Percentiles rank a stretch among this genome's conserved stretches.
These are phyloP conservation scores for Meda fulgida DNA, from an alignment of 2,797 vertebrate species.

Conservation along the genomic window DNA sequence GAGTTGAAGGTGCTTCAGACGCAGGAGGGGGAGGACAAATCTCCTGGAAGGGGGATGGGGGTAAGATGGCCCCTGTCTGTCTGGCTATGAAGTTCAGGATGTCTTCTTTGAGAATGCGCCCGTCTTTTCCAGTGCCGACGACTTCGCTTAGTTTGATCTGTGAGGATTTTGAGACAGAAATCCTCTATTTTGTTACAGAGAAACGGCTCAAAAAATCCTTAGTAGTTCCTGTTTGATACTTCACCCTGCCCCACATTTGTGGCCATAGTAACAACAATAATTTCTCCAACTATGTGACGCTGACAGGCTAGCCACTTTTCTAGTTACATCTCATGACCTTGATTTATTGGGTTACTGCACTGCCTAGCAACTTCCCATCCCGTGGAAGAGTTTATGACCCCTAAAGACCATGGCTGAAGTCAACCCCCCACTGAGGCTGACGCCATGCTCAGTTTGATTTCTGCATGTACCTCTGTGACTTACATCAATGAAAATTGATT, in stretches of 20 bases:
- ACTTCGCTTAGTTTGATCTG: conserved; percentile 97
- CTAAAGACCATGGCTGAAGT: not conserved
- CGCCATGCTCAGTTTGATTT: not conserved
- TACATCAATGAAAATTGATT: not conserved
- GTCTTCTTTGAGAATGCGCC: conserved; percentile 96
- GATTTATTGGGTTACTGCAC: conserved; percentile 32
- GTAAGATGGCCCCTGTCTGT: conserved; percentile 95
- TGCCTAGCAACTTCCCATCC: conserved; percentile 40
- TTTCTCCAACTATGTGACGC: conserved; percentile 46
- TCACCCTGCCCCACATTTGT: conserved; percentile 29
- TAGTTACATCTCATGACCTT: conserved; percentile 31
- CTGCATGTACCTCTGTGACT: not conserved
- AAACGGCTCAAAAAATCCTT: not conserved
- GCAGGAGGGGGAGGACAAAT: conserved; percentile 75
- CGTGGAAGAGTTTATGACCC: conserved; percentile 25
- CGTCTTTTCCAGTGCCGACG: conserved; percentile 90
- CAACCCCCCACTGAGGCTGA: not conserved
- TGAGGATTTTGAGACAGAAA: conserved; percentile 37
- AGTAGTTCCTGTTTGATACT: not conserved
- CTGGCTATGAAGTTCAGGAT: conserved; percentile 93
- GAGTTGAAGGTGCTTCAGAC: conserved; percentile 44
- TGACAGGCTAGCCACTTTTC: conserved; percentile 45
- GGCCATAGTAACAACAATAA: conserved; percentile 49
- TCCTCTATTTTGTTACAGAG: not conserved
- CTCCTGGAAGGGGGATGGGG: conserved; percentile 86